phyloP scores from a whole-genome alignment of 2,888 invertebrate genomes.

The Meganola albula region DNA sequence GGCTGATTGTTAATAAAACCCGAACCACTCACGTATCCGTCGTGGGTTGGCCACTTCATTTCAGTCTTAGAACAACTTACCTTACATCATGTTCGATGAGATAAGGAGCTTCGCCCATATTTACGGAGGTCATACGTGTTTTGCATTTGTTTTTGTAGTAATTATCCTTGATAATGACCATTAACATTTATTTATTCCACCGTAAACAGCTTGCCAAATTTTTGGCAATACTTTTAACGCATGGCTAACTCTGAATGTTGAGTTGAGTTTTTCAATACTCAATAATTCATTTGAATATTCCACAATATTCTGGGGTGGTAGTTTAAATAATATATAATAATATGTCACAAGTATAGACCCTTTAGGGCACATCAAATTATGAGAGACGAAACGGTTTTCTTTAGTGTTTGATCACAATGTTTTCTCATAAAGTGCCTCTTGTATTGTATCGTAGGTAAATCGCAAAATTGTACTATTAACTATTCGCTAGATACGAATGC shows the following conservation, averaged over 20 bases:
- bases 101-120: slow-evolving; percentile 48
- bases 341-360: too few species aligned
- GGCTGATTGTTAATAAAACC: slow-evolving; percentile 42
- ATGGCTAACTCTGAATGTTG: slow-evolving; percentile 5
- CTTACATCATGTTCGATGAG: slow-evolving; percentile 53
- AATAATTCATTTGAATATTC: too few species aligned
- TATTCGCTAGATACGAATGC: too few species aligned
- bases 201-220: slow-evolving; percentile 10
- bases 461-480: too few species aligned
- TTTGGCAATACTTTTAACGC: slow-evolving; percentile 7
- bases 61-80: slow-evolving; percentile 46
- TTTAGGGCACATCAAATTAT: too few species aligned
- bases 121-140: slow-evolving; percentile 31
- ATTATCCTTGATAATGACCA: slow-evolving; percentile 17
- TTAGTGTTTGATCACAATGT: too few species aligned
- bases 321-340: too few species aligned
- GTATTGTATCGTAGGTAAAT: too few species aligned
- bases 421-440: too few species aligned
- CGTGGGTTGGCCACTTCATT: slow-evolving; percentile 60
- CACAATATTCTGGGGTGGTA: too few species aligned
- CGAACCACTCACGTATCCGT: slow-evolving; percentile 53
- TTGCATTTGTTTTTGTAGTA: slow-evolving; percentile 34
- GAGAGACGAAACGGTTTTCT: too few species aligned
- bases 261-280: slow-evolving; percentile 9
- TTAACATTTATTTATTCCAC: slow-evolving; percentile 8